These are phyloP conservation scores for Phymorhynchus buccinoides DNA, from an alignment of 1,140 invertebrate species.

Conservation along the genomic window DNA sequence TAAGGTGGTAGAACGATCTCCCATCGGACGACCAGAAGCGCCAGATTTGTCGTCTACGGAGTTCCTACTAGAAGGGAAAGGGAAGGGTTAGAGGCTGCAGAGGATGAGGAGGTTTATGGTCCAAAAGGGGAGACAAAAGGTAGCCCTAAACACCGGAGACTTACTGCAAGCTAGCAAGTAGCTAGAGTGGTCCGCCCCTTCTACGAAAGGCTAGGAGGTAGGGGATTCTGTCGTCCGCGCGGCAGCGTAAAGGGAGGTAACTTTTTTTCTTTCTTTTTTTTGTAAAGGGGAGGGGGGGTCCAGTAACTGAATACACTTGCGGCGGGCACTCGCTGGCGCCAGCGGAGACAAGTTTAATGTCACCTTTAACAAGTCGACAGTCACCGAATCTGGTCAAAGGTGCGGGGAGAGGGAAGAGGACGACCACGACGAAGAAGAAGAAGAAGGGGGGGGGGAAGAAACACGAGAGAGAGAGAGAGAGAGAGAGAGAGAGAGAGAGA, in stretches of 20 bases:
- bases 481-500: neutral
- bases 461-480: neutral
- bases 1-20: too few relatives aligned
- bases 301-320: conserved; percentile 22
- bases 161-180: too few relatives aligned
- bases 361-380: conserved; percentile 24
- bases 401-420: neutral
- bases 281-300: too few relatives aligned
- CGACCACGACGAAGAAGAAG: neutral
- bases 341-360: conserved; percentile 24
- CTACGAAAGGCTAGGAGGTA: too few relatives aligned
- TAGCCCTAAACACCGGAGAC: conserved; percentile 3
- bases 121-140: neutral
- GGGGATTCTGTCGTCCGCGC: neutral
- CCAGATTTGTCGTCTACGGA: too few relatives aligned
- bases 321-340: conserved; percentile 16
- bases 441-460: neutral
- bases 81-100: neutral
- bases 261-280: neutral
- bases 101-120: neutral
- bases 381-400: conserved; percentile 17
- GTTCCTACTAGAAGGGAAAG: too few relatives aligned
- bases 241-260: conserved; percentile 13
- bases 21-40: too few relatives aligned
- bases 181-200: conserved; percentile 5